Base-by-base conservation (phyloP, 92 coral and sea anemone species). In the Metridium senile region DNA sequence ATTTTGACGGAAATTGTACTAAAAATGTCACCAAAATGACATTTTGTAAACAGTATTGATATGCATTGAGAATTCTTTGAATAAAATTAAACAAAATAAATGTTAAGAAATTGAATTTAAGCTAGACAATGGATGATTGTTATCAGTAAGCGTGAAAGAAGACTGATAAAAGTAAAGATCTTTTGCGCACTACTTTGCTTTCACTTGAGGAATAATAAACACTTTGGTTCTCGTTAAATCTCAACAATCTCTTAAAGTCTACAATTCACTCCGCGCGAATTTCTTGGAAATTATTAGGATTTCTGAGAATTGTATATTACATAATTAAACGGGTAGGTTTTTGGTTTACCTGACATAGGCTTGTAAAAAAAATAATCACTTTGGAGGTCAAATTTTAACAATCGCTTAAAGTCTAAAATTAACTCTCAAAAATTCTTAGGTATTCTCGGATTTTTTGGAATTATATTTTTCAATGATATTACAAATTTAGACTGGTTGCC, bases 1-100 rank as follows among this genome's bases (percentile, higher is more conserved):
- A 63, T 28, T 63, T 31, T 28, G 16, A 19, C 69, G 69, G 69
- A 63, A 63, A 63, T 28, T 30, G 69, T 28, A 21, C 43, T 1
- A 6, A 18, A 63, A 63, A 28, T 2, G 43, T 1, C 43, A 28
- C 25, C 7, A 63, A 63, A 1, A 1, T 28, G 69, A 3, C 45
- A 11, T 63, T 63, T 63, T 28, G n/a, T 30, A 27, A 63, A 63
- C 45, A 63, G 0, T 29, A 1, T 6, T 28, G 2, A 63, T 10
- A 13, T 11, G 16, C 1, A 2, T 1, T 28, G 25, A 20, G 28
- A 63, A 28, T 63, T 63, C 45, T 0, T 11, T 28, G 69, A 11
- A 63, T 63, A 30, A 59, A 59, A 6, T 7, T 22, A 26, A 26
- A 59, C 45, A 63, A 16, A 27, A 28, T 63, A 39, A 6, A 28